These are phyloP conservation scores for Folsomia candida DNA, from an alignment of 2,888 invertebrate genomes.

Conservation along the genomic window DNA sequence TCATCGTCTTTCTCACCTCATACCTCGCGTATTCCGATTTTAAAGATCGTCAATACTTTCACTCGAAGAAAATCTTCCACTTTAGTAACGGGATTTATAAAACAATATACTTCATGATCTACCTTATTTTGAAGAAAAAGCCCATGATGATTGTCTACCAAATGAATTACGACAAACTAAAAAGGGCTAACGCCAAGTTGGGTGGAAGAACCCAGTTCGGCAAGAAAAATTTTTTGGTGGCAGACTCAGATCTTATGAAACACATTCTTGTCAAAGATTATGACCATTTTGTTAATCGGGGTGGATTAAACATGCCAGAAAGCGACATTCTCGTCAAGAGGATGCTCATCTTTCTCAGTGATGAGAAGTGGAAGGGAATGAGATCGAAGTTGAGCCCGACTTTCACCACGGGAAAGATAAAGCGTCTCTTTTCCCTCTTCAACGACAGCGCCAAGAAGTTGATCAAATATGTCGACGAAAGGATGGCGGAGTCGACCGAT, in stretches of 20 bases:
- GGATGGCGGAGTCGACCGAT: constrained; percentile 40
- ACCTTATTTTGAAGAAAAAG: neutral
- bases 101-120: neutral
- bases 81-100: no score
- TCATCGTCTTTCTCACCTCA: neutral
- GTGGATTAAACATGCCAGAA: neutral
- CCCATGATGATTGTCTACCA: neutral
- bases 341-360: constrained; percentile 60
- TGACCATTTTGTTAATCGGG: neutral
- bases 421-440: constrained; percentile 64
- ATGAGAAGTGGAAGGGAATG: constrained; percentile 64
- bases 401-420: constrained; percentile 67
- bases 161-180: neutral
- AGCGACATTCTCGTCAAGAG: neutral
- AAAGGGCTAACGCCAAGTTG: neutral
- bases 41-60: neutral
- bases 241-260: neutral
- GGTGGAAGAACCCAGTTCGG: neutral
- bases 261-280: neutral
- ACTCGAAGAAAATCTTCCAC: neutral
- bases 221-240: neutral
- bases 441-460: constrained; percentile 61
- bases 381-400: constrained; percentile 66
- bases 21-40: neutral
- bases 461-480: constrained; percentile 55